These are phyloP conservation scores for Columba livia DNA, from an alignment of 2,113 vertebrate genomes.

Conservation along the genomic window DNA sequence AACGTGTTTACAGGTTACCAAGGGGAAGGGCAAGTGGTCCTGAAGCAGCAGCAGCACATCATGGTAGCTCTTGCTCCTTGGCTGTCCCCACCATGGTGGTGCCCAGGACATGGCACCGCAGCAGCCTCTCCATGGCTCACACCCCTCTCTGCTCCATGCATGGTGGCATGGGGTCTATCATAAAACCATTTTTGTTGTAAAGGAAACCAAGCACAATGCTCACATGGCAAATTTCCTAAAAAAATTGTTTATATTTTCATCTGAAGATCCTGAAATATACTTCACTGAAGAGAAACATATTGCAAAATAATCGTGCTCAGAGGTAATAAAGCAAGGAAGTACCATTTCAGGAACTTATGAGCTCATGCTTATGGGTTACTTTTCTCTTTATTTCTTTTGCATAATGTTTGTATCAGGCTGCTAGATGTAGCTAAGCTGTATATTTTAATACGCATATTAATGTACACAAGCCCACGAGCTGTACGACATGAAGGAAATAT, in stretches of 20 bases:
- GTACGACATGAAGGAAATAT: background rate
- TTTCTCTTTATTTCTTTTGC: background rate
- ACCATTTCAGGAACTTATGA: background rate
- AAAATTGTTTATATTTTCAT: background rate
- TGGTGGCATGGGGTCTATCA: no score
- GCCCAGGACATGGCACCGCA: background rate
- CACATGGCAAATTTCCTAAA: background rate
- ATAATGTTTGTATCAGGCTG: background rate
- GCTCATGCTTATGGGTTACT: background rate
- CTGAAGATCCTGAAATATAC: background rate
- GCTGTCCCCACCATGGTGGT: accelerated
- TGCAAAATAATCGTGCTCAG: background rate
- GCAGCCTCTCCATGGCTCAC: background rate
- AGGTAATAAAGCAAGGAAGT: background rate
- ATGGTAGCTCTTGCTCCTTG: background rate
- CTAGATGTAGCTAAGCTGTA: background rate
- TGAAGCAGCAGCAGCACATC: accelerated
- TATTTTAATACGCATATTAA: background rate
- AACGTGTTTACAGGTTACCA: background rate
- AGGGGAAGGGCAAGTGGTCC: background rate
- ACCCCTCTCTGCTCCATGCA: accelerated
- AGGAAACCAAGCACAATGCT: background rate
- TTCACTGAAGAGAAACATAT: background rate
- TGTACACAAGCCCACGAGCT: background rate
- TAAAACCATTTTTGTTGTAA: background rate